Evolutionary conservation across 1,140 invertebrate species (phyloP), one percentile per base, ranked within the genome.

Genomic region (Drosophila sp.): DNA sequence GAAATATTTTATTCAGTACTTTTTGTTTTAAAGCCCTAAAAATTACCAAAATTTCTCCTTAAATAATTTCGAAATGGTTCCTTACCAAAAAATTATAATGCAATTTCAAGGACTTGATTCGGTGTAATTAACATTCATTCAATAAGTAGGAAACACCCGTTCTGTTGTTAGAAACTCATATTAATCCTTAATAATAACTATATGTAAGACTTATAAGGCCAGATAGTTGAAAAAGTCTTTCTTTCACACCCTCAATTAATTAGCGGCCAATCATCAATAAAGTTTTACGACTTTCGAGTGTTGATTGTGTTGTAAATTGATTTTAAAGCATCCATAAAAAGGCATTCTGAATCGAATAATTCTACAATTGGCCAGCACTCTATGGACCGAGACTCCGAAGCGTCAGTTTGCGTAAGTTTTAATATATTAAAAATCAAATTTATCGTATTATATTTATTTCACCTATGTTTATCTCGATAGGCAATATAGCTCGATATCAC

Each of bases 241-340:
- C 4, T 27, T 32, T 54, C 0, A 29, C 27, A 23, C 7, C 32
- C 33, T 7, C 17, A 4, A 17, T 17, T 5, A n/a, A n/a, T 0
- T n/a, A n/a, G 44, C 30, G 38, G 10, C 8, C 17, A 27, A 38
- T 33, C 38, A 30, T 56, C 47, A 23, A 62, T 80, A 63, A 80
- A 72, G 50, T 44, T 60, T 69, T 50, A 72, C 65, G 30, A 66
- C 63, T 54, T 29, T 66, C 1, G 27, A 35, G 56, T 29, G 35
- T 25, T 38, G 3, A 75, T 68, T 58, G 50, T 55, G 55, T 76
- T 80, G 35, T 76, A 62, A 76, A 84, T 76, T 76, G 66, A 84
- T 83, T 83, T 80, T 29, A 32, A 72, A 56, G 47, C 41, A 17
- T 32, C 29, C 4, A 66, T 58, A 1, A 66, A 63, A 54, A 54